phyloP scores from a whole-genome alignment of 2,888 invertebrate genomes.

The Hypomecis atomaria region DNA sequence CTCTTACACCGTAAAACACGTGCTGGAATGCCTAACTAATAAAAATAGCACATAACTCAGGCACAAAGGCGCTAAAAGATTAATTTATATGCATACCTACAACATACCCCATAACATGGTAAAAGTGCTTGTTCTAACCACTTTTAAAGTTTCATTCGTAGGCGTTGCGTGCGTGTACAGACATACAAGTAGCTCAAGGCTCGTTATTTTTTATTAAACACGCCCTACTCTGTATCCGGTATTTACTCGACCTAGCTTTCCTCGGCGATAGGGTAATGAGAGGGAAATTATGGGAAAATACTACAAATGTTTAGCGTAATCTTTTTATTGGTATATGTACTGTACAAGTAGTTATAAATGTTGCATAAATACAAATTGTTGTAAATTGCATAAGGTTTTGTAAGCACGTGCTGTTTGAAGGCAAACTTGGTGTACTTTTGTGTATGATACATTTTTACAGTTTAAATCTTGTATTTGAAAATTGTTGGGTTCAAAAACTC shows the following conservation, averaged over 20 bases:
- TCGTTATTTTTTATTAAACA: conserved; percentile 45
- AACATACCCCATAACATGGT: not conserved
- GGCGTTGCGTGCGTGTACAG: conserved; percentile 45
- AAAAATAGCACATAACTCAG: conserved; percentile 2
- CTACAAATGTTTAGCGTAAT: not conserved
- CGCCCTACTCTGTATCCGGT: conserved; percentile 27
- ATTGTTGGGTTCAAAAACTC: too few relatives aligned
- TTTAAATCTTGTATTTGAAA: too few relatives aligned
- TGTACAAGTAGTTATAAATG: not conserved
- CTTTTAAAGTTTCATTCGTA: conserved; percentile 48
- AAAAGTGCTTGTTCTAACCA: conserved; percentile 9
- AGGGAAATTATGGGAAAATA: not conserved
- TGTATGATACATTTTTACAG: too few relatives aligned
- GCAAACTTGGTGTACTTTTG: too few relatives aligned
- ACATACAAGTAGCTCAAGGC: conserved; percentile 48
- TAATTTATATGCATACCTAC: conserved; percentile 6
- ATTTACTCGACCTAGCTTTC: conserved; percentile 32
- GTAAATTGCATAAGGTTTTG: too few relatives aligned
- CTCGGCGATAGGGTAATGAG: conserved; percentile 15
- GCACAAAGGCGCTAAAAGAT: conserved; percentile 6
- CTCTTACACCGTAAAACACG: too few relatives aligned
- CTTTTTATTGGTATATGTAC: not conserved
- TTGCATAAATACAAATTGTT: too few relatives aligned
- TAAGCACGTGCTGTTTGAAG: too few relatives aligned
- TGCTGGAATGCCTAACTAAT: not conserved